phyloP scores from a whole-genome alignment of 92 coral and sea anemone species.

The Micromussa lordhowensis region DNA sequence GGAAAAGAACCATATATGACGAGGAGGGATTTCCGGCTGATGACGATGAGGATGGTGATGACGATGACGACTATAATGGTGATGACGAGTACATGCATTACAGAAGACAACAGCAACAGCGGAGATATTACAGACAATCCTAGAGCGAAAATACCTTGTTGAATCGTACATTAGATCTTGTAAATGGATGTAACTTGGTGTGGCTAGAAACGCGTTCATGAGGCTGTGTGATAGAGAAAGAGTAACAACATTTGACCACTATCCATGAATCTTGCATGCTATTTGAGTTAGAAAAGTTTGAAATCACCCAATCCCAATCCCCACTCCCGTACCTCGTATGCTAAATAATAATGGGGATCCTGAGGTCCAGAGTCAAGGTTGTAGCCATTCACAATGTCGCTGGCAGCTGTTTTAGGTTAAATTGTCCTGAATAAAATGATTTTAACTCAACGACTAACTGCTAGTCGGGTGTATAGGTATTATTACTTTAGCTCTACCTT shows the following conservation, averaged over 20 bases:
- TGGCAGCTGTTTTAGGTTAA: too few species aligned
- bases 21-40: slow-evolving; percentile 37
- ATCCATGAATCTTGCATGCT: too few species aligned
- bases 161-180: not conserved
- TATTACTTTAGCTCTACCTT: not conserved
- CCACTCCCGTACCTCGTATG: too few species aligned
- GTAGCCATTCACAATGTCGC: too few species aligned
- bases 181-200: too few species aligned
- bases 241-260: too few species aligned
- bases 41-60: slow-evolving; percentile 11
- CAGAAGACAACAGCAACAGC: slow-evolving; percentile 32
- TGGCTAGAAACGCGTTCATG: too few species aligned
- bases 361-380: too few species aligned
- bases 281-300: too few species aligned
- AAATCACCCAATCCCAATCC: too few species aligned
- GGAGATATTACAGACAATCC: slow-evolving; percentile 28
- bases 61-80: slow-evolving; percentile 5
- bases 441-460: not conserved
- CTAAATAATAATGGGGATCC: too few species aligned
- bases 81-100: slow-evolving; percentile 31
- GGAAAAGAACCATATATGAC: slow-evolving; percentile 16
- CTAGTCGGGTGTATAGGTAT: not conserved
- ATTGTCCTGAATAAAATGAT: not conserved
- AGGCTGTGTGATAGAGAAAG: too few species aligned
- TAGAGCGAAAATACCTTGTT: not conserved